Conservation (phyloP, 2,113 vertebrate species). For the Miniopterus natalensis region DNA sequence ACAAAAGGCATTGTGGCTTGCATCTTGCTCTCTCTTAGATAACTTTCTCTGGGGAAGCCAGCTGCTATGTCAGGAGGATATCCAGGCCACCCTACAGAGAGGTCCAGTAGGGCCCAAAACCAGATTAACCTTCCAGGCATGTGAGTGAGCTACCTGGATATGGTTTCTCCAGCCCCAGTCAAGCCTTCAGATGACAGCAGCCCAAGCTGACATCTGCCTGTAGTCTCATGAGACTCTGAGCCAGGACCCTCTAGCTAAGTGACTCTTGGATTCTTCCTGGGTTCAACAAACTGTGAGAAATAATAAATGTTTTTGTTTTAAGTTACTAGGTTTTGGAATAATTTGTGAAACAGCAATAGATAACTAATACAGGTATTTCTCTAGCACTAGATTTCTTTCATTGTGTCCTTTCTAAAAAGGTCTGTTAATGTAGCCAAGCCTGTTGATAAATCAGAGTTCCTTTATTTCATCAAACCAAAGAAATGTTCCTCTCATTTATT, state of each 20-base stretch:
- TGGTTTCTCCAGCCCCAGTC: too few species aligned
- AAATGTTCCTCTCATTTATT: neutral
- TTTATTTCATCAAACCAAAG: neutral
- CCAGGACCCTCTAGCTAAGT: neutral
- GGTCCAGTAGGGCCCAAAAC: too few species aligned
- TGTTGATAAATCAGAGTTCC: neutral
- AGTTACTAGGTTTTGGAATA: neutral
- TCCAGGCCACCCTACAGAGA: too few species aligned
- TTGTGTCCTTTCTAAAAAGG: neutral
- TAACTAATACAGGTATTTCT: neutral
- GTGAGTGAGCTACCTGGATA: neutral
- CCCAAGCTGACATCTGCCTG: neutral
- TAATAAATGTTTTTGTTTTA: neutral
- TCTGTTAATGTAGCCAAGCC: neutral
- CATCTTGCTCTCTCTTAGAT: neutral
- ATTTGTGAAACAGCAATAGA: neutral
- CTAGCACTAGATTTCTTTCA: neutral
- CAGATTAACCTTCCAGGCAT: neutral
- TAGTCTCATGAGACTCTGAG: neutral
- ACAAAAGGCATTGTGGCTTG: neutral
- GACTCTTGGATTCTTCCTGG: neutral
- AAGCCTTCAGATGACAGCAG: neutral
- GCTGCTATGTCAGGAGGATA: neutral
- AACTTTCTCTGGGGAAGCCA: neutral
- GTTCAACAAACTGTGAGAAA: neutral